These are phyloP conservation scores for Acanthaster planci DNA, from an alignment of 35 echinoderm and acorn worm genomes.

Conservation along the genomic window DNA sequence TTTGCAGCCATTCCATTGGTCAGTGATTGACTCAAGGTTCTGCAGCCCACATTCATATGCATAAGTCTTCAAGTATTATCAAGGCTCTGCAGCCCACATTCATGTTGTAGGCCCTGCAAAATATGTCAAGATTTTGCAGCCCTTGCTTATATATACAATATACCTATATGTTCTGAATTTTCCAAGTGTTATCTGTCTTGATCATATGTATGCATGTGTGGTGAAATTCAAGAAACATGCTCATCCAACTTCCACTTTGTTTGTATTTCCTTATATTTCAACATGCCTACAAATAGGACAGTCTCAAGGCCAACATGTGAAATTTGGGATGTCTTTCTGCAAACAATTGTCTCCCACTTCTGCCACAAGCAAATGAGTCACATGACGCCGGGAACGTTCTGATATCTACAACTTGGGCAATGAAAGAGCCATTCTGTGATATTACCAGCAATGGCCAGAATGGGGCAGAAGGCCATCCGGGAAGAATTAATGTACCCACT, in stretches of 20 bases:
- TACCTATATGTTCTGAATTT: neutral
- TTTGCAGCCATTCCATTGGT: neutral
- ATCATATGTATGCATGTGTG: too few relatives aligned
- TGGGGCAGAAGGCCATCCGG: constrained; percentile 1
- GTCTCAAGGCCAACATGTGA: neutral
- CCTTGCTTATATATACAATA: neutral
- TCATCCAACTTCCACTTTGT: too few relatives aligned
- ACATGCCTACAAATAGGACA: too few relatives aligned
- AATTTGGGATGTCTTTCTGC: neutral
- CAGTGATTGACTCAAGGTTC: neutral
- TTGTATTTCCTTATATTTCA: too few relatives aligned
- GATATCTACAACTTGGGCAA: neutral
- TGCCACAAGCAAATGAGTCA: neutral
- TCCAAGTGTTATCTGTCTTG: too few relatives aligned
- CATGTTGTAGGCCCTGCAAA: neutral
- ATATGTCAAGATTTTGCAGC: neutral
- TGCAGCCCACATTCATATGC: neutral
- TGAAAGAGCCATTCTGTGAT: neutral
- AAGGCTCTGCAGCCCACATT: neutral
- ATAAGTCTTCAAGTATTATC: neutral
- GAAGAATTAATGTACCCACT: constrained; percentile 4
- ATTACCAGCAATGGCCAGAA: constrained; percentile 30
- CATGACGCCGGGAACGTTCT: neutral
- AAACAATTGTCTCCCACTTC: neutral
- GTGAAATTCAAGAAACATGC: too few relatives aligned